A percentile compares a stretch with the other conserved stretches of the same genome.
These are phyloP conservation scores for Criorhina ranunculi DNA, from an alignment of 2,888 invertebrate genomes.

Conservation along the genomic window DNA sequence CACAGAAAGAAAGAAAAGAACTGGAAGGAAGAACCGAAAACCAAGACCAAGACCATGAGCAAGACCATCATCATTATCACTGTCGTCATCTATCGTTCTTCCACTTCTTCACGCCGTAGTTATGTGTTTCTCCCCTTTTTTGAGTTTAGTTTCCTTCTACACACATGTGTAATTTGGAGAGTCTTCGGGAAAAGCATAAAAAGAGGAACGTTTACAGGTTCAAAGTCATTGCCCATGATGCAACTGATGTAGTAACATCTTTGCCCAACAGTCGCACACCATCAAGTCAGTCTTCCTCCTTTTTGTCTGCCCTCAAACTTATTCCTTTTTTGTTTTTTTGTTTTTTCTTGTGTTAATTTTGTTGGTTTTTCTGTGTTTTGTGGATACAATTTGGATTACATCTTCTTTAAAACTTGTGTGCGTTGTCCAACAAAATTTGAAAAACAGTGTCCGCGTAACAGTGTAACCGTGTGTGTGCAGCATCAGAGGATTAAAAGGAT, in stretches of 20 bases:
- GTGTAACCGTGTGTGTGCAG: conserved; percentile 28
- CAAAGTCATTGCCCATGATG: conserved; percentile 85
- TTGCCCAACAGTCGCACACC: conserved; percentile 55
- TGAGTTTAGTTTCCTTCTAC: conserved; percentile 50
- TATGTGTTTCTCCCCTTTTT: conserved; percentile 67
- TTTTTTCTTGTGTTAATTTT: conserved; percentile 9
- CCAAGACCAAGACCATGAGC: conserved; percentile 33
- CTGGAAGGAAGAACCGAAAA: conserved; percentile 30
- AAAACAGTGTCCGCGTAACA: conserved; percentile 11
- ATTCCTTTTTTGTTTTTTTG: too few species aligned
- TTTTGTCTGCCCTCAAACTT: conserved; percentile 55
- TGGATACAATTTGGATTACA: conserved; percentile 42
- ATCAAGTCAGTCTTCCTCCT: conserved; percentile 50
- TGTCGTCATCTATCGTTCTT: conserved; percentile 66
- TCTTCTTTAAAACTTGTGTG: conserved; percentile 12
- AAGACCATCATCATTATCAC: conserved; percentile 59
- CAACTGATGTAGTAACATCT: conserved; percentile 85
- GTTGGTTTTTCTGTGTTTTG: conserved; percentile 42
- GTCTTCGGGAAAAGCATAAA: conserved; percentile 84
- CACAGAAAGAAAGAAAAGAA: conserved; percentile 53
- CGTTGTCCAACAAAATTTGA: not conserved
- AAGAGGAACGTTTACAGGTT: conserved; percentile 84
- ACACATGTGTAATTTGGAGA: conserved; percentile 77
- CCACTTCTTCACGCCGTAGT: conserved; percentile 59
- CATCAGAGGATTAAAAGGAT: conserved; percentile 42